These are phyloP conservation scores for Polia nebulosa DNA, from an alignment of 2,888 invertebrate species.

Conservation along the genomic window DNA sequence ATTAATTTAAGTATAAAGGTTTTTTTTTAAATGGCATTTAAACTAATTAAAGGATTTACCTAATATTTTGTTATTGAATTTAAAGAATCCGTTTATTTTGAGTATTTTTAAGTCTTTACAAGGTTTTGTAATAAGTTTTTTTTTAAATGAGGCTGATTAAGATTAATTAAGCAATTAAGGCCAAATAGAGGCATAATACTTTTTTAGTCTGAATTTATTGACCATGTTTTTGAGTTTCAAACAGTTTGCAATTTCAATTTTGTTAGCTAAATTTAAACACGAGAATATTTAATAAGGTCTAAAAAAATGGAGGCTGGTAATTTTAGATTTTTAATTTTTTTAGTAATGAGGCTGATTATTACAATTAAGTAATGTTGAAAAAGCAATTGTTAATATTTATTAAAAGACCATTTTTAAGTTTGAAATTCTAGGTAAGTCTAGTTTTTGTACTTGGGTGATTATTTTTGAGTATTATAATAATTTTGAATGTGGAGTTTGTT, in stretches of 20 bases:
- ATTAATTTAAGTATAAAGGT: conserved; percentile 5
- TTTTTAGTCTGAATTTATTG: conserved; percentile 1
- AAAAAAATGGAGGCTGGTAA: conserved; percentile 2
- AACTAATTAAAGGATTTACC: neutral
- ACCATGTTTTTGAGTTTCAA: conserved; percentile 1
- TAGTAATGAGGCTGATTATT: conserved; percentile 11
- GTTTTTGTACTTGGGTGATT: too few relatives aligned
- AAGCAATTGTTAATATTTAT: conserved; percentile 4
- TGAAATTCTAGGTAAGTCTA: conserved; percentile 6
- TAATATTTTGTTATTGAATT: conserved; percentile 13
- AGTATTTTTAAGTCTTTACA: neutral
- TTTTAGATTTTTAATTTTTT: conserved; percentile 6
- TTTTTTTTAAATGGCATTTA: too few relatives aligned
- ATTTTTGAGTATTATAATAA: conserved; percentile 8
- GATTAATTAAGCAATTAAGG: neutral
- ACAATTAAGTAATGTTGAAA: conserved; percentile 2
- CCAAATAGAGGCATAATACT: neutral
- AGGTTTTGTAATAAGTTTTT: conserved; percentile 12
- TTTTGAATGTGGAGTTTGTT: conserved; percentile 4
- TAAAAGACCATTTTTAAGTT: conserved; percentile 6
- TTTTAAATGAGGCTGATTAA: conserved; percentile 10
- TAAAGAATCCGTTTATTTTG: neutral
- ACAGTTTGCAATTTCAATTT: conserved; percentile 11
- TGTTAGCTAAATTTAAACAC: conserved; percentile 4
- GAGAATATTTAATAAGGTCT: conserved; percentile 5